phyloP scores from a whole-genome alignment of 2,888 invertebrate species.

The Melikaiella ostensackeni region DNA sequence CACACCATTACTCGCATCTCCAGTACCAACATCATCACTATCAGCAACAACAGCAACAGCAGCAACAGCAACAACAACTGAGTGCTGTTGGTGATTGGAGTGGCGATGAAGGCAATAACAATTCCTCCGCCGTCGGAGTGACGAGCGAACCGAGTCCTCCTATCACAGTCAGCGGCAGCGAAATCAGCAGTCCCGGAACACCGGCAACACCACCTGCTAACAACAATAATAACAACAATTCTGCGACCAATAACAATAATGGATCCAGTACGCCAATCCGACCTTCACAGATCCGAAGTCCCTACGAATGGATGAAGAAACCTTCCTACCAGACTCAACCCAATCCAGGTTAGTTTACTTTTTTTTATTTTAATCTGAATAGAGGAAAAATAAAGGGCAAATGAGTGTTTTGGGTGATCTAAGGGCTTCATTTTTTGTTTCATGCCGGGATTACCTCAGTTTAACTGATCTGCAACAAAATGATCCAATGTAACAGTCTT shows the following conservation, averaged over 20 bases:
- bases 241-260: slow-evolving; percentile 64
- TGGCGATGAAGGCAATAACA: slow-evolving; percentile 60
- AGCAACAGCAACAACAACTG: slow-evolving; percentile 69
- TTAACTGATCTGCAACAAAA: too few relatives aligned
- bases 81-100: slow-evolving; percentile 62
- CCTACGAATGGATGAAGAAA: slow-evolving; percentile 96
- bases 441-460: too few relatives aligned
- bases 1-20: slow-evolving; percentile 73
- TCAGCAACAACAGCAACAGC: slow-evolving; percentile 78
- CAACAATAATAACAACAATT: slow-evolving; percentile 74
- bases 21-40: slow-evolving; percentile 77
- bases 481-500: too few relatives aligned
- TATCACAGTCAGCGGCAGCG: slow-evolving; percentile 81
- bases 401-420: too few relatives aligned
- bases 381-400: too few relatives aligned
- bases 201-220: slow-evolving; percentile 70
- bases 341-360: slow-evolving; percentile 85
- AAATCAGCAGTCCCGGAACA: slow-evolving; percentile 81
- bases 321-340: slow-evolving; percentile 90
- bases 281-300: slow-evolving; percentile 87
- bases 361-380: background rate
- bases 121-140: slow-evolving; percentile 53
- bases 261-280: slow-evolving; percentile 76
- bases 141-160: slow-evolving; percentile 79
- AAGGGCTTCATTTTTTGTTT: too few relatives aligned